Base-by-base conservation (phyloP, 2,113 vertebrate genomes). In the Nipponia nippon region DNA sequence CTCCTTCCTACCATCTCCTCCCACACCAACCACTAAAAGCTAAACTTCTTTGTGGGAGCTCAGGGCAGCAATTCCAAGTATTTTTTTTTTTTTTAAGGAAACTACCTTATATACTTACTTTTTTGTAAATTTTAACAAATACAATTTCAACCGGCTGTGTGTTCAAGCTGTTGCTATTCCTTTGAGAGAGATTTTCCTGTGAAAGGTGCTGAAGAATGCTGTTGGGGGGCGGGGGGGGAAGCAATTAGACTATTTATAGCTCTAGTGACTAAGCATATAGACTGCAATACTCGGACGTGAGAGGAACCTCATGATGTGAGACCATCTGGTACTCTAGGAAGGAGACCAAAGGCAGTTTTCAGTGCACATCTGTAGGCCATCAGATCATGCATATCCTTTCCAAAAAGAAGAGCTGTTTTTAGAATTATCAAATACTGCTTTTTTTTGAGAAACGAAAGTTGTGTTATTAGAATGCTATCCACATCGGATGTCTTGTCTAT, bases 181-280 rank as follows among this genome's bases (percentile, higher is more conserved):
- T 26, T 55, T 50, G 23, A 83, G 67, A 55, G 36, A 69, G 14
- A 62, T 50, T 58, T 52, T 63, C 19, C 21, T 82, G 26, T 75
- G 32, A 47, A 92, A 92, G 19, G 7, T 13, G 21, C 16, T 52
- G 27, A 80, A 70, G 17, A 63, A 69, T 65, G 25, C 26, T 76
- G 11, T 21, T 81, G 18, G 23, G 12, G 12, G 40, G 40, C 12
- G 40, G 40, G 40, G 40, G 40, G 38, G 38, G 38, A 9, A 38
- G 38, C 38, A 13, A 42, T 42, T 42, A 42, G 40, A 42, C 66
- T 97, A 96, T 97, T 97, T 97, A 88, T 97, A 97, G 87, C 56
- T 83, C 14, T 58, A 67, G 26, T 94, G 96, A 97, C 84, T 95
- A 70, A 96, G 83, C 85, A 93, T 69, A 46, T 78, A 59, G 52